Percentiles rank a stretch among this genome's conserved stretches.
Evolutionary conservation across 2,113 vertebrate genomes (phyloP).

Genomic region (Eulacestoma nigropectus): DNA sequence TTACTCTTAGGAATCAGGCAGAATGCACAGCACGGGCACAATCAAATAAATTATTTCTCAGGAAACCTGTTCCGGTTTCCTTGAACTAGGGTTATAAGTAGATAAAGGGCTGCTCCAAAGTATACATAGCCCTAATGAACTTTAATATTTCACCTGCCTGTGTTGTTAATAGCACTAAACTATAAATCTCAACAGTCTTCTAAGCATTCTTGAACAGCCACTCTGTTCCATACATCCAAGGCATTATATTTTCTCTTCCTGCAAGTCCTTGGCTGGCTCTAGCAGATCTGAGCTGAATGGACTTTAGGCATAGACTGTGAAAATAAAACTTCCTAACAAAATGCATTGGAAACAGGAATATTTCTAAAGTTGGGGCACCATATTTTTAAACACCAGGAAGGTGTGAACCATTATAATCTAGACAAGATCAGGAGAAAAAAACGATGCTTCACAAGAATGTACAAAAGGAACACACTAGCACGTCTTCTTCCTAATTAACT

Average conservation of each 20-base stretch:
- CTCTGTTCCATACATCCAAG: neutral
- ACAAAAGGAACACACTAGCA: neutral
- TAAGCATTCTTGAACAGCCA: neutral
- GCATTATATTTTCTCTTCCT: neutral
- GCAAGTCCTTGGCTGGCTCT: neutral
- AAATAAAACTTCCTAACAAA: neutral
- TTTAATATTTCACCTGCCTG: neutral
- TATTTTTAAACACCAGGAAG: neutral
- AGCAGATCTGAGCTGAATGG: neutral
- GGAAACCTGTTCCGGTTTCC: neutral
- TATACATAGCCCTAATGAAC: neutral
- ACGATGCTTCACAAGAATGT: neutral
- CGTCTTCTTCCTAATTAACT: neutral
- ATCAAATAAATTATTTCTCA: neutral
- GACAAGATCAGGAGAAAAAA: neutral
- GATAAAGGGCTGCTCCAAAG: neutral
- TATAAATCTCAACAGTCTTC: neutral
- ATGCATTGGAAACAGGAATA: neutral
- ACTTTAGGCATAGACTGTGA: neutral
- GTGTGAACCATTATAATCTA: neutral
- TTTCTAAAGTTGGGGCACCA: neutral
- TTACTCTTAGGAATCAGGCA: neutral
- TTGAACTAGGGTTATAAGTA: neutral
- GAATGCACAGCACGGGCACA: neutral
- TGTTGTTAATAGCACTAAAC: neutral